These are phyloP conservation scores for Aegotheles bennettii DNA, from an alignment of 2,113 vertebrate species.

Conservation along the genomic window DNA sequence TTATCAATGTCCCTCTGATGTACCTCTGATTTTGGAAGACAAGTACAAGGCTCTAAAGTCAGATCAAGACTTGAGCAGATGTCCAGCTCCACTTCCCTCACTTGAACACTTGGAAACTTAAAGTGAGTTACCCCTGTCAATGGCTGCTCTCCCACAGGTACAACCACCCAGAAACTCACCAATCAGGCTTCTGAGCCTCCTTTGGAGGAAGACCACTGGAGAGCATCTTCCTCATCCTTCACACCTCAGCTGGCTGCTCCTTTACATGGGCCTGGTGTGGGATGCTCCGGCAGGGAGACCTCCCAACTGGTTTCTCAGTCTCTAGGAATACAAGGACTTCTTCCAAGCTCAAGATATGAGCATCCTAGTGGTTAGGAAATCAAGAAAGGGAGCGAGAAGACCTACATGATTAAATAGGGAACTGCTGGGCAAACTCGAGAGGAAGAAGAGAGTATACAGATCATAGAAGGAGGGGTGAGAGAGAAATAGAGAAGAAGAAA, in stretches of 20 bases:
- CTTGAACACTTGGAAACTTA: background rate
- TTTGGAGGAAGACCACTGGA: background rate
- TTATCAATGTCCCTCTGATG: background rate
- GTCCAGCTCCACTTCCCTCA: background rate
- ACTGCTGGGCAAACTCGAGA: too few relatives aligned
- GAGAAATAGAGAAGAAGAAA: too few relatives aligned
- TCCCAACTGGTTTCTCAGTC: fast-evolving
- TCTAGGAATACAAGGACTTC: too few relatives aligned
- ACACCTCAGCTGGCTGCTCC: fast-evolving
- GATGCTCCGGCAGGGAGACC: background rate
- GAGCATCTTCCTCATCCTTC: background rate
- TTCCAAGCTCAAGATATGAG: too few relatives aligned
- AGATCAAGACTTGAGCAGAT: background rate
- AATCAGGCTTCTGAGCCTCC: background rate
- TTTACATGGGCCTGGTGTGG: fast-evolving
- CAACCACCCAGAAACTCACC: background rate
- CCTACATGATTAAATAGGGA: too few relatives aligned
- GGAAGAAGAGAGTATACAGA: too few relatives aligned
- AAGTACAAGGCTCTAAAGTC: background rate
- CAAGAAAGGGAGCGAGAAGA: too few relatives aligned
- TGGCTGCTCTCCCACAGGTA: background rate
- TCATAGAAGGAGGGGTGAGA: too few relatives aligned
- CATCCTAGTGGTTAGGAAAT: too few relatives aligned
- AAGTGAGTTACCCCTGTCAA: background rate
- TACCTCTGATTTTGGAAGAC: background rate